These are phyloP conservation scores for Lithobius niger DNA, from an alignment of 1,140 invertebrate genomes.

Conservation along the genomic window DNA sequence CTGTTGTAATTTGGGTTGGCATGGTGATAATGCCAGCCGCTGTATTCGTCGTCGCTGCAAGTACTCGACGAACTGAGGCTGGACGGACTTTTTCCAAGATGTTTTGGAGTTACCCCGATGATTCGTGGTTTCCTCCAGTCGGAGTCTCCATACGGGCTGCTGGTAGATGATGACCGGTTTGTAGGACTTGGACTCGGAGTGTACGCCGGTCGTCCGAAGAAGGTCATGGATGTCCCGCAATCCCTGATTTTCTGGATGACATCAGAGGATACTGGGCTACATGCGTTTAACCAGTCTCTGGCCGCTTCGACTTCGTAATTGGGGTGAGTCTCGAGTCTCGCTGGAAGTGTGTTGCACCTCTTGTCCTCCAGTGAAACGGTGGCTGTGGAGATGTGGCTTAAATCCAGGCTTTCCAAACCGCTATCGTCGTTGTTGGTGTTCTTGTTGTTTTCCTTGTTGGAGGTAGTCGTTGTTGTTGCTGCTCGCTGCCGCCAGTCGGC, in stretches of 20 bases:
- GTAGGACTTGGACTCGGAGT: constrained; percentile 45
- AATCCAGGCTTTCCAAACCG: too few species aligned
- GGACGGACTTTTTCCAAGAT: background rate
- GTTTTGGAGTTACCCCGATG: background rate
- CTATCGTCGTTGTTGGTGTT: too few species aligned
- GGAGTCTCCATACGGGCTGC: too few species aligned
- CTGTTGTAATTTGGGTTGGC: background rate
- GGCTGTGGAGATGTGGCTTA: background rate
- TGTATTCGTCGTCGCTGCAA: constrained; percentile 46
- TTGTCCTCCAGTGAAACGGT: constrained; percentile 6
- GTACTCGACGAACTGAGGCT: constrained; percentile 43
- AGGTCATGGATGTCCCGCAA: constrained; percentile 68
- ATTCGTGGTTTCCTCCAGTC: background rate
- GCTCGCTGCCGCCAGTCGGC: constrained; percentile 19
- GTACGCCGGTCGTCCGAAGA: constrained; percentile 67
- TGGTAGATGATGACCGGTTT: background rate
- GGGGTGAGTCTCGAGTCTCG: background rate
- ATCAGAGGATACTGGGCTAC: constrained; percentile 50
- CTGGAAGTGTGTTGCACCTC: background rate
- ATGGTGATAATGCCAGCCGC: constrained; percentile 23
- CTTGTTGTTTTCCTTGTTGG: background rate
- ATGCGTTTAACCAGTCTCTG: background rate
- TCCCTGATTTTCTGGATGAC: constrained; percentile 72
- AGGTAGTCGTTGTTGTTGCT: constrained; percentile 56
- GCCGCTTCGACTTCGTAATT: background rate